Evolutionary conservation across 2,797 vertebrate genomes (phyloP), one percentile per base, ranked within the genome.

Genomic region (Microctenopoma lineatum): DNA sequence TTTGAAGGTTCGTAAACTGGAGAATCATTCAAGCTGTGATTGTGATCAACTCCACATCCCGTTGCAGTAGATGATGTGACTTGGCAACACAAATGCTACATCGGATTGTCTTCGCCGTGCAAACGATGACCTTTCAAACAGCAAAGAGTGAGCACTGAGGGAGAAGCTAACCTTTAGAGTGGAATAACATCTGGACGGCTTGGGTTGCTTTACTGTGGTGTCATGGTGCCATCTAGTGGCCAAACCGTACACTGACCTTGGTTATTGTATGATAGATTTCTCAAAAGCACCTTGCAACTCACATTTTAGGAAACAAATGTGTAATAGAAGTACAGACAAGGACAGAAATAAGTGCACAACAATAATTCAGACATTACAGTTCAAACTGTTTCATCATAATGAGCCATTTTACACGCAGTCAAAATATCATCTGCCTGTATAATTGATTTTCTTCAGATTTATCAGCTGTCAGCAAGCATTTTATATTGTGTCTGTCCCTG

Each of bases 221-320:
- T 89, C 59, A 84, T 78, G 90, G 67, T 88, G 89, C 75, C 92
- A 91, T 45, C 90, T 84, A 79, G 88, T 91, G 92, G 81, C 52
- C 16, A 50, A 27, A 75, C 1, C 14, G 5, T 13, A 2, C 1
- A 63, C 32, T 34, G 29, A 48, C 15, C 1, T 9, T 53, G 39
- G 7, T 44, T 16, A n/a, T 15, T 2, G 16, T 7, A 44, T 45
- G 5, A 41, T 15, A 15, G 39, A 44, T 44, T 16, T 12, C 13
- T 41, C 12, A 27, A 53, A 66, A 59, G 57, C 29, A 59, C 18
- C 38, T 13, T 64, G 21, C 26, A 39, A 21, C 12, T 25, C 11
- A 54, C 2, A 46, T 45, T 48, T 38, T 42, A 21, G 18, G 6
- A 47, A 41, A 55, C 41, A 48, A 18, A 14, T 29, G 3, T 1